These are phyloP conservation scores for Germaria angustata DNA, from an alignment of 2,888 invertebrate species.

Conservation along the genomic window DNA sequence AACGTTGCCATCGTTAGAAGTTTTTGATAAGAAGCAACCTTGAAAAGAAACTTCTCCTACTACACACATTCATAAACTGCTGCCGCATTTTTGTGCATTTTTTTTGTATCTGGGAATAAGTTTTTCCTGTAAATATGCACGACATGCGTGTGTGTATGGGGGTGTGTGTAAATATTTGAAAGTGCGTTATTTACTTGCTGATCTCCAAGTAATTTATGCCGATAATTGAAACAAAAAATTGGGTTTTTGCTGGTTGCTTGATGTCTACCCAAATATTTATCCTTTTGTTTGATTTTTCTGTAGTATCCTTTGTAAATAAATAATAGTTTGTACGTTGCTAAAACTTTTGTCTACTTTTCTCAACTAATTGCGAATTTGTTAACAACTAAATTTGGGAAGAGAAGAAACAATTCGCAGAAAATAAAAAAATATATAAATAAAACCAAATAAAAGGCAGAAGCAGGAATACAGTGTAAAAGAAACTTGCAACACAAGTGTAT, in stretches of 20 bases:
- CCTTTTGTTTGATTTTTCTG: neutral
- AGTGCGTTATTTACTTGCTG: slow-evolving; percentile 36
- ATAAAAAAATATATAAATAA: neutral
- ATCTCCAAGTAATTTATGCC: slow-evolving; percentile 59
- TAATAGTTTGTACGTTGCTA: slow-evolving; percentile 40
- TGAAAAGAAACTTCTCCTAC: slow-evolving; percentile 42
- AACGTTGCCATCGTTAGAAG: slow-evolving; percentile 51
- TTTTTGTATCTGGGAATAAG: neutral
- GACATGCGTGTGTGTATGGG: neutral
- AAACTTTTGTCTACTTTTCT: slow-evolving; percentile 53
- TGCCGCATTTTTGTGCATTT: neutral
- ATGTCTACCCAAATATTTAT: neutral
- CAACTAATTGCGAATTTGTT: slow-evolving; percentile 64
- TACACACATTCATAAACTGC: neutral
- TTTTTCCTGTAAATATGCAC: neutral
- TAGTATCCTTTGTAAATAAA: slow-evolving; percentile 36
- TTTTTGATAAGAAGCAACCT: slow-evolving; percentile 39
- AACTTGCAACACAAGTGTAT: neutral
- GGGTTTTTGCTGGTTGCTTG: neutral
- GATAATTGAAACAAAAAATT: slow-evolving; percentile 54
- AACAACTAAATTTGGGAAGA: slow-evolving; percentile 51
- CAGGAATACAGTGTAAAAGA: neutral
- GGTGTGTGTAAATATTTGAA: neutral
- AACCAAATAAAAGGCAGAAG: neutral
- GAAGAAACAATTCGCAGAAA: slow-evolving; percentile 4